A percentile compares a stretch with the other conserved stretches of the same genome.
Evolutionary conservation across 2,113 vertebrate genomes (phyloP).

Genomic region (Sphaerodactylus townsendi): DNA sequence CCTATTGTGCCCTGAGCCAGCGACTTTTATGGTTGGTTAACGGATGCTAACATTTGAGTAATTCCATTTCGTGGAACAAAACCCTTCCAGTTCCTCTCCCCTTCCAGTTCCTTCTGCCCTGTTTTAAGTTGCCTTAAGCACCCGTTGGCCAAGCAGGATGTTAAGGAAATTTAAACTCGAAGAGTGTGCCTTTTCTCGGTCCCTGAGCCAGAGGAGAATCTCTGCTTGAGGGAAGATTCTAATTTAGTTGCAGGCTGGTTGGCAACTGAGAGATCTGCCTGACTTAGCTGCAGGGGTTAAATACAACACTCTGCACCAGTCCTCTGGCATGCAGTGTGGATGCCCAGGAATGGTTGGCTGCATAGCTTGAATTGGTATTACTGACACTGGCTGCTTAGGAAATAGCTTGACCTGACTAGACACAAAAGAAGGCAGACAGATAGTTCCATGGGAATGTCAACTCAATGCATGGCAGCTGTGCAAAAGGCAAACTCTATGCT

Average conservation of each 20-base stretch:
- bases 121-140: too few relatives aligned
- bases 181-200: neutral
- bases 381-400: fast-evolving
- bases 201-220: neutral
- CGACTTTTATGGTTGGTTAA: too few relatives aligned
- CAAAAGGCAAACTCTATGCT: too few relatives aligned
- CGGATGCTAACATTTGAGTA: too few relatives aligned
- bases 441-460: too few relatives aligned
- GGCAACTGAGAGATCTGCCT: slow-evolving; percentile 27
- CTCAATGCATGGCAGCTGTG: too few relatives aligned
- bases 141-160: too few relatives aligned
- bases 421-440: neutral
- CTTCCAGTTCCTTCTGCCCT: too few relatives aligned
- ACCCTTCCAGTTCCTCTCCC: too few relatives aligned
- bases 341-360: neutral
- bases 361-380: neutral
- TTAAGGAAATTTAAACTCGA: too few relatives aligned
- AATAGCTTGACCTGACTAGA: neutral
- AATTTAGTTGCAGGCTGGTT: slow-evolving; percentile 30
- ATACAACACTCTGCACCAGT: slow-evolving; percentile 15
- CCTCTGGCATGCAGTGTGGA: slow-evolving; percentile 29
- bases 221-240: neutral
- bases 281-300: slow-evolving; percentile 36
- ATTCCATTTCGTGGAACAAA: too few relatives aligned
- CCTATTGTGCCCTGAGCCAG: too few relatives aligned